These are phyloP conservation scores for Cheilosia scutellata DNA, from an alignment of 2,888 invertebrate genomes.

Conservation along the genomic window DNA sequence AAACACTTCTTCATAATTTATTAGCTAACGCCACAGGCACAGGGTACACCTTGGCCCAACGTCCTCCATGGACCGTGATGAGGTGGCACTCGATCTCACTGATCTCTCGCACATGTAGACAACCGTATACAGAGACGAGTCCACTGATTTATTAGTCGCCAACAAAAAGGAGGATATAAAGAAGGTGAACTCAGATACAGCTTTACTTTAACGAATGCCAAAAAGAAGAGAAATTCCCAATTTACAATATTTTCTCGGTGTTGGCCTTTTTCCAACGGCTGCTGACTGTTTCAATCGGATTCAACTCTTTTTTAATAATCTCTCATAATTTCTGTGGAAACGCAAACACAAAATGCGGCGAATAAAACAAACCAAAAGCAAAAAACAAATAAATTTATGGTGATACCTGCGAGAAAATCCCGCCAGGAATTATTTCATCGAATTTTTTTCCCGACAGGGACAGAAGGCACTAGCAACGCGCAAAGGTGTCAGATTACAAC, in stretches of 20 bases:
- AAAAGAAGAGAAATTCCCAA: slow-evolving; percentile 67
- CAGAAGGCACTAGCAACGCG: slow-evolving; percentile 50
- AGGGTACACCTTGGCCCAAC: slow-evolving; percentile 4
- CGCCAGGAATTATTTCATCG: slow-evolving; percentile 75
- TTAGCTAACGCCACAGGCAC: slow-evolving; percentile 74
- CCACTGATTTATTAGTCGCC: slow-evolving; percentile 70
- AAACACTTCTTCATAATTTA: slow-evolving; percentile 67
- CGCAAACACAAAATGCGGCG: slow-evolving; percentile 60
- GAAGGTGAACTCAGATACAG: slow-evolving; percentile 33
- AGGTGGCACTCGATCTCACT: slow-evolving; percentile 62
- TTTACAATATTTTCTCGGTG: slow-evolving; percentile 65
- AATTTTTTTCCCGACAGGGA: slow-evolving; percentile 58
- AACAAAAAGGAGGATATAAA: slow-evolving; percentile 30
- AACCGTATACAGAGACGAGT: slow-evolving; percentile 1
- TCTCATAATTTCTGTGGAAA: slow-evolving; percentile 74
- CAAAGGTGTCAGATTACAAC: slow-evolving; percentile 75
- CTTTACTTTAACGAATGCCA: slow-evolving; percentile 59
- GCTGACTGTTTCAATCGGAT: slow-evolving; percentile 62
- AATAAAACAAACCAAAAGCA: slow-evolving; percentile 15
- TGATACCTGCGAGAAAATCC: slow-evolving; percentile 70
- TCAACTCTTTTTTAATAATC: slow-evolving; percentile 69
- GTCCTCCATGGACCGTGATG: slow-evolving; percentile 40
- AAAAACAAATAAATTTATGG: slow-evolving; percentile 57
- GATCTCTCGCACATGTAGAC: slow-evolving; percentile 14
- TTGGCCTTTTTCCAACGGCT: slow-evolving; percentile 23